Evolutionary conservation across 2,113 vertebrate species (phyloP).

Genomic region (Eurypyga helias): DNA sequence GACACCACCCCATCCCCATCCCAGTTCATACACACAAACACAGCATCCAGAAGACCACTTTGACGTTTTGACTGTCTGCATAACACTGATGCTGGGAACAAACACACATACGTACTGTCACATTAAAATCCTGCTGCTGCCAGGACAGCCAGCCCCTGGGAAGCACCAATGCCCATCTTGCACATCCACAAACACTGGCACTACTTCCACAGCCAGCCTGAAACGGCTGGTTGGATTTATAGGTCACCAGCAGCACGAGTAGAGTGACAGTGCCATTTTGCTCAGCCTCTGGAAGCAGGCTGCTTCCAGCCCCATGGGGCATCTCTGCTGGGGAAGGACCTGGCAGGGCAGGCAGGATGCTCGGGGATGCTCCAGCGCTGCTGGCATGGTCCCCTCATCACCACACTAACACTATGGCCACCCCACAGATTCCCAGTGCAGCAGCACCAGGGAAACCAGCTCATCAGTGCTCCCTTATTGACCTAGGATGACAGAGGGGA

Average conservation of each 20-base stretch:
- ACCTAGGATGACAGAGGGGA: not conserved
- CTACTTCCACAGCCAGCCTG: not conserved
- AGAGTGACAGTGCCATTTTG: not conserved
- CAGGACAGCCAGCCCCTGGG: not conserved
- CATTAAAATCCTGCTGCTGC: rapidly evolving
- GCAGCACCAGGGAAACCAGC: not conserved
- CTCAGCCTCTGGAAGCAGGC: not conserved
- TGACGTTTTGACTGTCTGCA: not conserved
- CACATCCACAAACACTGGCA: rapidly evolving
- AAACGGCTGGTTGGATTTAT: not conserved
- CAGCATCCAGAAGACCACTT: not conserved
- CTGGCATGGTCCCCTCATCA: not conserved
- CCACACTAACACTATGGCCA: not conserved
- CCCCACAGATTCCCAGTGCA: not conserved
- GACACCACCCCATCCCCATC: not conserved
- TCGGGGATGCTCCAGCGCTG: not conserved
- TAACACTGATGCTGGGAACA: not conserved
- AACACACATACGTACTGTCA: not conserved
- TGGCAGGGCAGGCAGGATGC: not conserved
- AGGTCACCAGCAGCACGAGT: not conserved
- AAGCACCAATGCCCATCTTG: not conserved
- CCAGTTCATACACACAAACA: not conserved
- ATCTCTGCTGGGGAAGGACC: not conserved
- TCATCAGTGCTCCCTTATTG: not conserved
- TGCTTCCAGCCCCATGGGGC: not conserved